Base-by-base conservation (phyloP, 2,888 invertebrate genomes). In the Agriotes lineatus region DNA sequence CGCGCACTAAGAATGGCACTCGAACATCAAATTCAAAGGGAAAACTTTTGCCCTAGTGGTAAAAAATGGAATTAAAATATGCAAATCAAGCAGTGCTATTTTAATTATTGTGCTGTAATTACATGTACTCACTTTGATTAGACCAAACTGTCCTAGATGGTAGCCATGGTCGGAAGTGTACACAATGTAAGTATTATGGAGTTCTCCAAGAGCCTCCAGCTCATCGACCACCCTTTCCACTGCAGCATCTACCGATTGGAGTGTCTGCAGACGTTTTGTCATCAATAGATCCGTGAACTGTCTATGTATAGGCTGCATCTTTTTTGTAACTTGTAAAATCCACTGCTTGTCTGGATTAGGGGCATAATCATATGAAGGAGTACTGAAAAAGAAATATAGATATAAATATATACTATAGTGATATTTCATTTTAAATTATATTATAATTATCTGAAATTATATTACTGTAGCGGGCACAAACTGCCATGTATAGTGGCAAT, bases 141-240 rank as follows among this genome's bases (percentile, higher is more conserved):
- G 87, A 0, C 99, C 98, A 82, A 96, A 99, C 84, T 97, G 97
- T 0, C 98, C 98, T 72, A 99, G 86, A 83, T 99, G 99, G 84
- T 99, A 99, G 22, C 99, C 99, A 83, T 99, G 99, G 84, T 99
- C 99, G 0, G 97, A 97, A 1, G 98, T 98, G 85, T 96, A 99
- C 69, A 99, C 93, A 71, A 98, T 91, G 83, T 96, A 99, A 0
- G 98, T 98, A 83, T 97, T 97, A 78, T 97, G 95, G 74, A 97
- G 85, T 84, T 98, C 96, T 1, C 95, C 96, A 10, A 94, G 85
- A 0, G 89, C 87, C 78, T 93, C 91, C 50, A 96, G 84, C 82
- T 95, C 94, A 78, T 87, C 89, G 75, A 91, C 90, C 35, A 92
- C 90, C 14, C 90, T 85, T 78, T 91, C 90, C 3, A 92, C 92